Conservation (phyloP, 2,888 invertebrate genomes). For the Thereva nobilitata region DNA sequence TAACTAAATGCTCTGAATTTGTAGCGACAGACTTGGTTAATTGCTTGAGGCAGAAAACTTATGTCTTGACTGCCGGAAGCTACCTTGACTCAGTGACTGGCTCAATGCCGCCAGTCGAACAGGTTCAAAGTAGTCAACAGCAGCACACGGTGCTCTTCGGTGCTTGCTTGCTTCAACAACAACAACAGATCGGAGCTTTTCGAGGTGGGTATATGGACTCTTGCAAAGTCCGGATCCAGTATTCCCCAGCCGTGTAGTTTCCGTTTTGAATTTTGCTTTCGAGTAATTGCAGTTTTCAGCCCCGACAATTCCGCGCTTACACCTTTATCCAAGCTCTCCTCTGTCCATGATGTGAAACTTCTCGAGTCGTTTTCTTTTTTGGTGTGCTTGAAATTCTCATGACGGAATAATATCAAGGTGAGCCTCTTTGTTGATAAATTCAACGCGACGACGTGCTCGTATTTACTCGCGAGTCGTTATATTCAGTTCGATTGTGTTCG, state of each 20-base stretch:
- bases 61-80: conserved; percentile 49
- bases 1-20: too few species aligned
- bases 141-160: neutral
- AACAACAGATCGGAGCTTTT: too few species aligned
- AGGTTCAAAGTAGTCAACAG: neutral
- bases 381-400: conserved; percentile 36
- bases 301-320: conserved; percentile 2
- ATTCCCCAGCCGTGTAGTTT: too few species aligned
- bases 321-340: conserved; percentile 9
- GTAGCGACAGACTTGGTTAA: too few species aligned
- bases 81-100: conserved; percentile 58
- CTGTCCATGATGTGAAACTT: conserved; percentile 2
- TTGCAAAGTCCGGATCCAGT: too few species aligned
- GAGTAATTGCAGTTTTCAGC: too few species aligned
- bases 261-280: too few species aligned
- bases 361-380: conserved; percentile 29
- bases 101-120: conserved; percentile 50
- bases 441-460: conserved; percentile 3
- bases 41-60: neutral
- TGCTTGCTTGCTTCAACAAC: neutral
- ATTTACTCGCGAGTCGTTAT: too few species aligned
- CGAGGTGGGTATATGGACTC: too few species aligned
- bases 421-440: conserved; percentile 39
- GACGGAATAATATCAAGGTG: conserved; percentile 41
- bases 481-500: too few species aligned